Conservation (phyloP, 1,140 invertebrate genomes). For the Bombus haemorrhoidalis region DNA sequence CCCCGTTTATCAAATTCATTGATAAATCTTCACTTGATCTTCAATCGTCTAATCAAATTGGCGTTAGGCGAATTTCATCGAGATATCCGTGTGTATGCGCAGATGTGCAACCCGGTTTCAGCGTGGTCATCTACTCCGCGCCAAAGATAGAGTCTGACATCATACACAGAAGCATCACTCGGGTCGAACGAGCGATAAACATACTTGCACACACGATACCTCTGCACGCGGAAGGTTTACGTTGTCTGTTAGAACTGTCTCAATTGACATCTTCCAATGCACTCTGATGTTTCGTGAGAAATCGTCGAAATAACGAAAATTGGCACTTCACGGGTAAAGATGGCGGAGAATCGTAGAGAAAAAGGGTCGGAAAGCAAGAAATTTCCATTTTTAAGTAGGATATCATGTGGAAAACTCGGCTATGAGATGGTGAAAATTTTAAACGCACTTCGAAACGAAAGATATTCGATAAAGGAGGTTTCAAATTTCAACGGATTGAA, state of each 20-base stretch:
- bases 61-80: background rate
- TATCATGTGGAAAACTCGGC: too few relatives aligned
- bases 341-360: accelerated
- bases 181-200: slow-evolving; percentile 68
- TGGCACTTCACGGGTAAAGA: accelerated
- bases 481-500: background rate
- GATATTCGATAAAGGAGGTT: background rate
- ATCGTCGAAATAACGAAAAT: background rate
- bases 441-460: background rate
- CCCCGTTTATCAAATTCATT: background rate
- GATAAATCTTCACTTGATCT: background rate
- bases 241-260: slow-evolving; percentile 61
- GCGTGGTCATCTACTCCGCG: slow-evolving; percentile 67
- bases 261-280: slow-evolving; percentile 63
- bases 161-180: slow-evolving; percentile 68
- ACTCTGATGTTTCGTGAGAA: background rate
- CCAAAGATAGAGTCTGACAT: slow-evolving; percentile 74
- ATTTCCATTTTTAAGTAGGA: background rate
- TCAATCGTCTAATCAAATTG: background rate
- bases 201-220: slow-evolving; percentile 50
- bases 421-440: background rate
- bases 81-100: slow-evolving; percentile 13
- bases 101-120: slow-evolving; percentile 8
- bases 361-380: background rate
- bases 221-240: slow-evolving; percentile 63